A percentile compares a stretch with the other conserved stretches of the same genome.
Evolutionary conservation across 2,888 invertebrate genomes (phyloP).

Genomic region (Quadroppia sp.): DNA sequence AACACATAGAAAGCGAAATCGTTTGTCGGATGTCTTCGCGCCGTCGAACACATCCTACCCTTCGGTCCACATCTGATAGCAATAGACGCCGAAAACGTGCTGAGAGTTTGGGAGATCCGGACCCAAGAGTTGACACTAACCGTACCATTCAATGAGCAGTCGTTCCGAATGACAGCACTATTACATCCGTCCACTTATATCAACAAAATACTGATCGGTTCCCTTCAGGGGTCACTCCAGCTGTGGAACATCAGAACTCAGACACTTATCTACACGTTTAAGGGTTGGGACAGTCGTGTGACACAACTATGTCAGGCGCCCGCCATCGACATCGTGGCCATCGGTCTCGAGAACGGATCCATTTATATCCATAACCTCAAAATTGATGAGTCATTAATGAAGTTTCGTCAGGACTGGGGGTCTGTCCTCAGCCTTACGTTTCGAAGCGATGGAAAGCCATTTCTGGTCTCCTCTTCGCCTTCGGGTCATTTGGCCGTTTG

Average conservation of each 20-base stretch:
- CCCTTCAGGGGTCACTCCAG: conserved; percentile 75
- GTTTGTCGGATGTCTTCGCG: conserved; percentile 62
- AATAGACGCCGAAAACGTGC: conserved; percentile 68
- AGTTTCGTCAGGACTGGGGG: conserved; percentile 89
- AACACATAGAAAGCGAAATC: conserved; percentile 40
- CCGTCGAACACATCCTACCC: conserved; percentile 72
- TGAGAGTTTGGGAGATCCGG: conserved; percentile 76
- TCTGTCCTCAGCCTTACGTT: conserved; percentile 77
- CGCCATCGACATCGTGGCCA: conserved; percentile 82
- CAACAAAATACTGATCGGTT: conserved; percentile 86
- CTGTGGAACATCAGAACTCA: conserved; percentile 82
- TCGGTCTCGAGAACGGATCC: conserved; percentile 75
- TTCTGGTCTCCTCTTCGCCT: conserved; percentile 72
- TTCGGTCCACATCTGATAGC: conserved; percentile 82
- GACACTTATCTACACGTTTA: conserved; percentile 70
- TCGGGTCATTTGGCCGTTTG: conserved; percentile 86
- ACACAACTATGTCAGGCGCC: conserved; percentile 79
- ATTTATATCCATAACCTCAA: conserved; percentile 83
- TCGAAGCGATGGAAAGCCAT: conserved; percentile 66
- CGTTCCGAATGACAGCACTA: conserved; percentile 66
- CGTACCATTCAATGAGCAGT: conserved; percentile 48
- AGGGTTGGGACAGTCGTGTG: conserved; percentile 67
- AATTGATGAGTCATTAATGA: conserved; percentile 73
- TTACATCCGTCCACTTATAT: conserved; percentile 90
- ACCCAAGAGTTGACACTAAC: conserved; percentile 55